These are phyloP conservation scores for Megaceryle maxima DNA, from an alignment of 2,113 vertebrate species.

Conservation along the genomic window DNA sequence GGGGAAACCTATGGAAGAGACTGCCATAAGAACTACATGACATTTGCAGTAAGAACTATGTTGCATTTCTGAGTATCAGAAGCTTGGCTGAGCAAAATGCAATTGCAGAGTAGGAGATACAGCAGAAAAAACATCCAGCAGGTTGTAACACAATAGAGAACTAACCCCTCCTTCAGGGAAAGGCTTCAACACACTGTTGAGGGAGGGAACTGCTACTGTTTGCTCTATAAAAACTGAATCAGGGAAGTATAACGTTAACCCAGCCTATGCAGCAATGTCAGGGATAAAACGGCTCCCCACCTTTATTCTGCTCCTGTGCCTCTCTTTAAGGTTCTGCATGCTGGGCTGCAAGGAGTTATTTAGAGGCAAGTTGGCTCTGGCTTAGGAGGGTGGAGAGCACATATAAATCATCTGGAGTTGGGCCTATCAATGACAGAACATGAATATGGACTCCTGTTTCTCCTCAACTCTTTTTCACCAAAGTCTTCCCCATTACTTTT, in stretches of 20 bases:
- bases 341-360: background rate
- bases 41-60: background rate
- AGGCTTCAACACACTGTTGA: background rate
- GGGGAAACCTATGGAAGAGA: background rate
- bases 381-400: background rate
- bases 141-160: background rate
- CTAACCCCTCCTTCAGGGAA: slow-evolving; percentile 13
- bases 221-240: slow-evolving; percentile 13
- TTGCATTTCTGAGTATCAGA: background rate
- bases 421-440: background rate
- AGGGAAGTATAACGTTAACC: background rate
- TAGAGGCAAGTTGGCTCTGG: background rate
- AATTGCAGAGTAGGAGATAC: fast-evolving
- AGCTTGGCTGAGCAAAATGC: background rate
- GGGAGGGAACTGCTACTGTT: slow-evolving; percentile 31
- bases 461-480: background rate
- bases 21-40: background rate
- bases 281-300: background rate
- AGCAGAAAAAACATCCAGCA: background rate
- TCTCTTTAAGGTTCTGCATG: background rate
- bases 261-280: background rate
- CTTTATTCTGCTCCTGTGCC: background rate
- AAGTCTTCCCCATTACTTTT: background rate
- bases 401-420: background rate
- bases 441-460: background rate